Percentiles rank a stretch among this genome's conserved stretches.
phyloP scores from a whole-genome alignment of 2,797 vertebrate species.

The Amniataba percoides region DNA sequence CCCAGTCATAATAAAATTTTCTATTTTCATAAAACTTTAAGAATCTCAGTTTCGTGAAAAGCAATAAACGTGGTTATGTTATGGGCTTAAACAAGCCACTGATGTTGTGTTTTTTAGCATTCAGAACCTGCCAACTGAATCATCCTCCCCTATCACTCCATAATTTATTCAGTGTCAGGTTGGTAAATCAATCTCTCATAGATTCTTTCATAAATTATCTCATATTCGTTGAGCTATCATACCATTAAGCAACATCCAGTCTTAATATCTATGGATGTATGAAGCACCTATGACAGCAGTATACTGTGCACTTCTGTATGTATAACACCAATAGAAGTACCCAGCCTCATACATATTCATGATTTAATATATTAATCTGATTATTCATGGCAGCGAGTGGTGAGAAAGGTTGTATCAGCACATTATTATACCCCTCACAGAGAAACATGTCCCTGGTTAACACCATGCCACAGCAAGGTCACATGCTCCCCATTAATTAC shows the following conservation, averaged over 20 bases:
- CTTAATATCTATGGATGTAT: not conserved
- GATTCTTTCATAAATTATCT: not conserved
- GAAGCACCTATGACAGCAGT: not conserved
- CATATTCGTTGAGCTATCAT: slow-evolving; percentile 25
- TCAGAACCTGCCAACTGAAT: not conserved
- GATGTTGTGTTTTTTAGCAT: not conserved
- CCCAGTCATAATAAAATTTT: not conserved
- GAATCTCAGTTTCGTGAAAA: not conserved
- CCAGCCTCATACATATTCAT: slow-evolving; percentile 46
- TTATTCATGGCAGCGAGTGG: slow-evolving; percentile 27
- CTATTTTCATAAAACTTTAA: not conserved
- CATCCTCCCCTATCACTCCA: not conserved
- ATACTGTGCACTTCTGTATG: not conserved
- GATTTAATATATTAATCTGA: slow-evolving; percentile 4
- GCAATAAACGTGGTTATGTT: not conserved
- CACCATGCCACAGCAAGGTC: slow-evolving; percentile 61
- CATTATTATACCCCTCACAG: slow-evolving; percentile 42
- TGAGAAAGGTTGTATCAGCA: slow-evolving; percentile 40
- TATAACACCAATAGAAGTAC: not conserved
- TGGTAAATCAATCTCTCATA: slow-evolving; percentile 8
- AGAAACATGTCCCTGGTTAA: slow-evolving; percentile 48
- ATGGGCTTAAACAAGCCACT: not conserved
- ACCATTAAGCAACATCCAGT: not conserved
- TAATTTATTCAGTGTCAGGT: slow-evolving; percentile 1
- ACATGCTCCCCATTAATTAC: slow-evolving; percentile 65